Conservation (phyloP, 2,797 vertebrate species). For the Anabas testudineus region DNA sequence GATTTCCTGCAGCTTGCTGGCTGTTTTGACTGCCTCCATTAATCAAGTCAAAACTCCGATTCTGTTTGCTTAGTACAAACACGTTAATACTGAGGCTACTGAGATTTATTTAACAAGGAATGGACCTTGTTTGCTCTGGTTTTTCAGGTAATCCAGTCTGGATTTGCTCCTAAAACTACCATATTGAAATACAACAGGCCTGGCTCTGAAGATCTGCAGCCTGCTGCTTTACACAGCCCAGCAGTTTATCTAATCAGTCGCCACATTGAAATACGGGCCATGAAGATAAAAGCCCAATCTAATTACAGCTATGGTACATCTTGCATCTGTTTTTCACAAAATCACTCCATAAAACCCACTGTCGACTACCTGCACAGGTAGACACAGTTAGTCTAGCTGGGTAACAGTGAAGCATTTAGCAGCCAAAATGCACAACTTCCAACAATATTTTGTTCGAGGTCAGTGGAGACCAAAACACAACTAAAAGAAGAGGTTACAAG, state of each 20-base stretch:
- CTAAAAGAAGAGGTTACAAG: background rate
- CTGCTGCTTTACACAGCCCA: conserved; percentile 62
- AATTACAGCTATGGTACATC: too few relatives aligned
- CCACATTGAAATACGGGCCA: too few relatives aligned
- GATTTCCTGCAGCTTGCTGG: conserved; percentile 32
- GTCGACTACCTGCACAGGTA: too few relatives aligned
- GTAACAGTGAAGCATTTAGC: too few relatives aligned
- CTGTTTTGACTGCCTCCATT: conserved; percentile 38
- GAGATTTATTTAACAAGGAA: conserved; percentile 41
- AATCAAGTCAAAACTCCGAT: conserved; percentile 24
- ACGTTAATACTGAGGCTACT: conserved; percentile 26
- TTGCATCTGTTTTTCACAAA: too few relatives aligned
- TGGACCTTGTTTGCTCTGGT: conserved; percentile 32
- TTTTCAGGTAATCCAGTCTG: conserved; percentile 46
- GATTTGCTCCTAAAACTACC: conserved; percentile 38
- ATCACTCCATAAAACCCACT: too few relatives aligned
- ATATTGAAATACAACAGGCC: conserved; percentile 7
- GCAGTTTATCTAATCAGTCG: too few relatives aligned
- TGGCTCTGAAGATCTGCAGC: conserved; percentile 17
- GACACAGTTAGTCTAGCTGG: too few relatives aligned
- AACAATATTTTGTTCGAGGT: too few relatives aligned
- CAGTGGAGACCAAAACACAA: too few relatives aligned
- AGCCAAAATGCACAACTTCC: too few relatives aligned
- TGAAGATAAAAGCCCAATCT: too few relatives aligned
- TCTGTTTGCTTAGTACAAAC: conserved; percentile 51